Conservation (phyloP, 2,113 vertebrate genomes). For the Sterrhoptilus dennistouni region DNA sequence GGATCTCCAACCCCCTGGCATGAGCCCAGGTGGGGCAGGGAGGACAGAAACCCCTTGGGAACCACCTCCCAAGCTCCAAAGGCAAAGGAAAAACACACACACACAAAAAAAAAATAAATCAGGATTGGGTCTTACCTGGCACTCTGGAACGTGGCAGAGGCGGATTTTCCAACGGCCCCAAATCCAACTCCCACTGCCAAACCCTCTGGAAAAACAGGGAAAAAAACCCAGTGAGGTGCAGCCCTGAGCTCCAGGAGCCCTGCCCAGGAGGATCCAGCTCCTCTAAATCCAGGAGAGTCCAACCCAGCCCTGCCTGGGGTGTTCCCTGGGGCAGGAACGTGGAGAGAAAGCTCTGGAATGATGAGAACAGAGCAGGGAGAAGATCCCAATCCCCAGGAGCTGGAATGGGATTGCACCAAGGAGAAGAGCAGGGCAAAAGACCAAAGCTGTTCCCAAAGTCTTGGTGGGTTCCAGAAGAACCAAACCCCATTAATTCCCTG, state of each 20-base stretch:
- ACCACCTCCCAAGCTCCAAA: neutral
- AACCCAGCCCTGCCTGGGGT: fast-evolving
- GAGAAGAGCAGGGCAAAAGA: fast-evolving
- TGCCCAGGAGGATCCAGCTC: neutral
- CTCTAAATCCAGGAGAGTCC: neutral
- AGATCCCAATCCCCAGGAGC: neutral
- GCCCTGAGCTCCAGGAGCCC: fast-evolving
- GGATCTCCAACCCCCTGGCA: neutral
- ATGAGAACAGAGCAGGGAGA: neutral
- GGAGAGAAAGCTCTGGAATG: neutral
- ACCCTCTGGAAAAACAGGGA: slow-evolving; percentile 83
- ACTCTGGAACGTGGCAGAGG: slow-evolving; percentile 89
- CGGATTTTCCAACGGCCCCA: slow-evolving; percentile 87
- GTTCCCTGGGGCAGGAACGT: neutral
- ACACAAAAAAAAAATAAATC: fast-evolving
- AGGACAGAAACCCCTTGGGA: too few species aligned
- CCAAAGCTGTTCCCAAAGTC: neutral
- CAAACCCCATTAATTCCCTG: fast-evolving
- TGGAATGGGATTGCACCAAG: neutral
- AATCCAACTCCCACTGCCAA: slow-evolving; percentile 96
- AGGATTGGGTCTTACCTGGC: slow-evolving; percentile 79
- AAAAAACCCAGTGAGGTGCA: neutral
- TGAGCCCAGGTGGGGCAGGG: fast-evolving
- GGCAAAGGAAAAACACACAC: fast-evolving
- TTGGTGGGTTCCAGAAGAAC: neutral